These are phyloP conservation scores for Dendrocincla tyrannina DNA, from an alignment of 2,797 vertebrate species.

Conservation along the genomic window DNA sequence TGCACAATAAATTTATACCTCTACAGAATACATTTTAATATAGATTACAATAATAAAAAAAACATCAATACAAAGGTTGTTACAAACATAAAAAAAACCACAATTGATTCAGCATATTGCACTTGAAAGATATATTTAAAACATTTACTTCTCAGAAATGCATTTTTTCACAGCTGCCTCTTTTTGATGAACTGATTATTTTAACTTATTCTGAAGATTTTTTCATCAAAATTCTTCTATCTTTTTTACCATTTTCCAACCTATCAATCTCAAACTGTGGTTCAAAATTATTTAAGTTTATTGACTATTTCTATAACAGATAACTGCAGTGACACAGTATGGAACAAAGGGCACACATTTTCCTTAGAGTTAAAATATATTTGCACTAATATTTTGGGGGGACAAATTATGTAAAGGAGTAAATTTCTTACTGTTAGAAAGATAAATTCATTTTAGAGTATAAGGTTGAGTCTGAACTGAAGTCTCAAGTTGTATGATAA, in stretches of 20 bases:
- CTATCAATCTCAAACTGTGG: neutral
- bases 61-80: neutral
- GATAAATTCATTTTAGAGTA: neutral
- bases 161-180: neutral
- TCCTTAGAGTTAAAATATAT: neutral
- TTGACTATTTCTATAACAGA: neutral
- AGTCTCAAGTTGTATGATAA: neutral
- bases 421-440: neutral
- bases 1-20: neutral
- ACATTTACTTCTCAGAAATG: neutral
- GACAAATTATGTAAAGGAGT: neutral
- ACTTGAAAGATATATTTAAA: neutral
- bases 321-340: neutral
- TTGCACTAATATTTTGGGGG: neutral
- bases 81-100: neutral
- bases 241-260: neutral
- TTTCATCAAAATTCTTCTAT: neutral
- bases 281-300: conserved; percentile 1
- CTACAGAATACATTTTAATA: neutral
- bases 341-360: neutral
- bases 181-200: neutral
- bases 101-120: neutral
- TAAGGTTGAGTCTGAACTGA: neutral
- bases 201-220: conserved; percentile 5
- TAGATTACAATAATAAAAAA: neutral